Evolutionary conservation across 2,113 vertebrate genomes (phyloP).

Genomic region (Gambusia affinis): DNA sequence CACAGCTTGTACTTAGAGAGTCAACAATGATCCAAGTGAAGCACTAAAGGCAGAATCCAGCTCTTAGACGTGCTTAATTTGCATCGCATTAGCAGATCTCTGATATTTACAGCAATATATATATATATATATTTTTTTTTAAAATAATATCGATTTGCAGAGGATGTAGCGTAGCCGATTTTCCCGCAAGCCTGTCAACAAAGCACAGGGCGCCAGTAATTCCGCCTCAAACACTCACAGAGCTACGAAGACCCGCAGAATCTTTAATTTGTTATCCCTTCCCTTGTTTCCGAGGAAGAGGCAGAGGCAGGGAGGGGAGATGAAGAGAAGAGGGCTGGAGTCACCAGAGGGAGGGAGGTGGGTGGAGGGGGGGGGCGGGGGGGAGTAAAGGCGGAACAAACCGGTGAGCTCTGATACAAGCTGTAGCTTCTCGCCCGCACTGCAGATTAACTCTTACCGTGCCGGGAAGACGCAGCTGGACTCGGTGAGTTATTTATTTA

Average conservation of each 20-base stretch:
- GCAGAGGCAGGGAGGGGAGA: conserved; percentile 46
- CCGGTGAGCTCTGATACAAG: conserved; percentile 82
- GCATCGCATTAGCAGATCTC: too few relatives aligned
- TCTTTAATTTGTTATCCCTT: conserved; percentile 55
- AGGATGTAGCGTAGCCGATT: background rate
- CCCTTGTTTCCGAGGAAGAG: conserved; percentile 57
- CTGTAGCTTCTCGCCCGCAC: conserved; percentile 83
- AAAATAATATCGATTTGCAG: too few relatives aligned
- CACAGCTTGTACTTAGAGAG: background rate
- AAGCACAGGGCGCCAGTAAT: background rate
- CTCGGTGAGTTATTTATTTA: conserved; percentile 61
- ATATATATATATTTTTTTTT: too few relatives aligned
- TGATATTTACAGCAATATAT: background rate
- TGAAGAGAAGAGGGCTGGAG: conserved; percentile 24
- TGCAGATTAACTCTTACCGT: conserved; percentile 84
- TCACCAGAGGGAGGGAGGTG: conserved; percentile 39
- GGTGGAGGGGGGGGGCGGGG: conserved; percentile 19
- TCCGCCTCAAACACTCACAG: background rate
- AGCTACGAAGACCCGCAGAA: conserved; percentile 26
- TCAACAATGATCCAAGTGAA: background rate
- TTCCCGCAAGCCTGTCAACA: background rate
- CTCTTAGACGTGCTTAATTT: too few relatives aligned
- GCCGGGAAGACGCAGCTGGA: conserved; percentile 68
- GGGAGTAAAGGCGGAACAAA: conserved; percentile 78
- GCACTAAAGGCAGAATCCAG: background rate